Evolutionary conservation across 2,888 invertebrate genomes (phyloP).

Genomic region (Temnothorax ravouxi): DNA sequence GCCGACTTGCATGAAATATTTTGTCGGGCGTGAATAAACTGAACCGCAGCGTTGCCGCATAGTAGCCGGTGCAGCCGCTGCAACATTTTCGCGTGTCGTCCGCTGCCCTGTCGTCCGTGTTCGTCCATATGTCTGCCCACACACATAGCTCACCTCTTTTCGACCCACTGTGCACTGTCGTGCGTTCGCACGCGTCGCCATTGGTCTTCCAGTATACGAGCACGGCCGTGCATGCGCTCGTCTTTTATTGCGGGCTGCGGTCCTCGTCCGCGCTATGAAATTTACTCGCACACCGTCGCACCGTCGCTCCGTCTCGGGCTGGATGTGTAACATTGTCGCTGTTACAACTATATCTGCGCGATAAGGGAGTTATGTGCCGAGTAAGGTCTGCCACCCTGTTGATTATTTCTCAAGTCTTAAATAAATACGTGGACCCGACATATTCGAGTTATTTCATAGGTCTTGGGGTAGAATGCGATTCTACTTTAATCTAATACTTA

Average conservation of each 20-base stretch:
- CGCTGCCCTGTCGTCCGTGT: background rate
- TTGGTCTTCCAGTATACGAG: constrained; percentile 38
- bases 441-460: constrained; percentile 1
- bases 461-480: background rate
- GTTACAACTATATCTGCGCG: constrained; percentile 32
- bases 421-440: background rate
- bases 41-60: constrained; percentile 64
- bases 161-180: constrained; percentile 51
- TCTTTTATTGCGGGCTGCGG: constrained; percentile 72
- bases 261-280: constrained; percentile 60
- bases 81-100: constrained; percentile 60
- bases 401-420: constrained; percentile 21
- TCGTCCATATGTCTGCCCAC: constrained; percentile 20
- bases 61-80: constrained; percentile 62
- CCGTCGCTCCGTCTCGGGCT: background rate
- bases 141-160: constrained; percentile 35
- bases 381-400: constrained; percentile 1
- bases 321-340: constrained; percentile 57
- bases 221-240: constrained; percentile 45
- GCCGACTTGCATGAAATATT: constrained; percentile 78
- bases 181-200: constrained; percentile 54
- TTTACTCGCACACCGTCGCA: constrained; percentile 61
- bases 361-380: constrained; percentile 31
- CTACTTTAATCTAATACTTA: constrained; percentile 7
- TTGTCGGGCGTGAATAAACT: constrained; percentile 79